phyloP scores from a whole-genome alignment of 1,140 invertebrate genomes.

The Agrilus planipennis region DNA sequence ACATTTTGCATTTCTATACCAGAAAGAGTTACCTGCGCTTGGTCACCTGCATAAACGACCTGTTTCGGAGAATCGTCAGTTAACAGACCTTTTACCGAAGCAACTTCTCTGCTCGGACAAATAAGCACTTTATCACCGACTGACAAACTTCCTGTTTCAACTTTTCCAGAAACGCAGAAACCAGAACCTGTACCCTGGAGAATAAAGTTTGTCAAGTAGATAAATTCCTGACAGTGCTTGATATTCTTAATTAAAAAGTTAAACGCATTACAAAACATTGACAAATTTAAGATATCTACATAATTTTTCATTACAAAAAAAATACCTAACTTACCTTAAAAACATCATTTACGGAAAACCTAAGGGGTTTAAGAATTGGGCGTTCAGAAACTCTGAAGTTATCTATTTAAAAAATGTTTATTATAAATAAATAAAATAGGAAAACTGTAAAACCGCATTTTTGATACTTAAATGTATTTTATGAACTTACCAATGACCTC shows the following conservation, averaged over 20 bases:
- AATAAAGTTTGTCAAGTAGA: not conserved
- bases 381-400: slow-evolving; percentile 73
- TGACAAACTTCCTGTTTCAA: slow-evolving; percentile 83
- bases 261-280: slow-evolving; percentile 3
- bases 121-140: slow-evolving; percentile 79
- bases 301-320: not conserved
- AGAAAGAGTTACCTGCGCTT: slow-evolving; percentile 67
- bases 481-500: slow-evolving; percentile 60
- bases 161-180: slow-evolving; percentile 76
- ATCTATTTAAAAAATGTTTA: slow-evolving; percentile 37
- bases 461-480: slow-evolving; percentile 2
- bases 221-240: not conserved
- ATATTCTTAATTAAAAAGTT: slow-evolving; percentile 1
- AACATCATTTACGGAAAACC: slow-evolving; percentile 89
- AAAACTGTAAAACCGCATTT: not conserved
- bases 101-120: slow-evolving; percentile 72
- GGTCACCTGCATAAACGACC: slow-evolving; percentile 80
- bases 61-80: slow-evolving; percentile 61
- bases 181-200: slow-evolving; percentile 63
- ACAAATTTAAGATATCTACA: not conserved
- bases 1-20: slow-evolving; percentile 79
- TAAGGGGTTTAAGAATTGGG: slow-evolving; percentile 76
- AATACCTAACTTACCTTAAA: slow-evolving; percentile 51
- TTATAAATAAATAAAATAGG: not conserved
- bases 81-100: slow-evolving; percentile 56